These are phyloP conservation scores for Scrobipalpa atriplicella DNA, from an alignment of 2,888 invertebrate species.

Conservation along the genomic window DNA sequence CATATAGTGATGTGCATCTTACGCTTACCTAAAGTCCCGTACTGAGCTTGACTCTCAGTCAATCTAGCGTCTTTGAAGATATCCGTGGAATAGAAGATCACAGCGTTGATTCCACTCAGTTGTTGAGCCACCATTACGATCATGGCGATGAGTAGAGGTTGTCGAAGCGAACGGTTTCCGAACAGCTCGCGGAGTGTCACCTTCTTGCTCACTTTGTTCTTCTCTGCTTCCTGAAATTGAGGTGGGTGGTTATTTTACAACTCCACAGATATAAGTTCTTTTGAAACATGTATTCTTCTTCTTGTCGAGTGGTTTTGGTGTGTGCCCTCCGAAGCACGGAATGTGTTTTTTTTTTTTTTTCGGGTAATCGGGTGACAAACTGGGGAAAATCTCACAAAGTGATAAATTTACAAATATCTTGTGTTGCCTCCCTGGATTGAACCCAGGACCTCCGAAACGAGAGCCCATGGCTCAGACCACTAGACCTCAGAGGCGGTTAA, in stretches of 20 bases:
- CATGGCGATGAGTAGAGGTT: conserved; percentile 90
- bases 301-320: too few species aligned
- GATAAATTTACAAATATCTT: too few species aligned
- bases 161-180: conserved; percentile 86
- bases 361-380: too few species aligned
- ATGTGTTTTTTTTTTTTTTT: too few species aligned
- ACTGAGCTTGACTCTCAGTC: conserved; percentile 83
- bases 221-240: conserved; percentile 67
- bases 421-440: too few species aligned
- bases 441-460: too few species aligned
- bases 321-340: too few species aligned
- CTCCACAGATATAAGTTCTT: background rate
- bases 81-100: conserved; percentile 91
- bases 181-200: conserved; percentile 89
- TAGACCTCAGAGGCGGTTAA: too few species aligned
- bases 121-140: conserved; percentile 94
- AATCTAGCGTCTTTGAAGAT: conserved; percentile 90
- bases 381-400: too few species aligned
- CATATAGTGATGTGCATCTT: too few species aligned
- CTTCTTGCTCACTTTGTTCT: conserved; percentile 80
- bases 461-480: too few species aligned
- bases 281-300: too few species aligned
- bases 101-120: conserved; percentile 94
- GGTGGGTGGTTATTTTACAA: background rate
- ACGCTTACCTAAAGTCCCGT: conserved; percentile 88